Evolutionary conservation across 2,888 invertebrate genomes (phyloP), one percentile per base, ranked within the genome.

Genomic region (Microdon myrmicae): DNA sequence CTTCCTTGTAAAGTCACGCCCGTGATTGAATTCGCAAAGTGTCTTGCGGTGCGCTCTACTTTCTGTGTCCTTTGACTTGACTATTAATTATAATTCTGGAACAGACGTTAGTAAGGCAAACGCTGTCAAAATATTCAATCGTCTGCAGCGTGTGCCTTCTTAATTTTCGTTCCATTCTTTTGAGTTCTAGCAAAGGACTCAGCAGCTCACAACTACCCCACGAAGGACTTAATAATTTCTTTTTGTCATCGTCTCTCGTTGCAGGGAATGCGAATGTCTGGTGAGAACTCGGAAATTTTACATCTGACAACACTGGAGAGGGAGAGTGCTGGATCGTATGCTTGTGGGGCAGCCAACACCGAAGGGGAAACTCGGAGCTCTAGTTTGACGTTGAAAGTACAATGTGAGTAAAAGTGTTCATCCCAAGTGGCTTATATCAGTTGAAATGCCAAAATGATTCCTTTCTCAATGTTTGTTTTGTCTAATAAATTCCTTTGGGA

Each of bases 351-450:
- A 3, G 83, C 85, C 59, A 94, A 94, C 75, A 82, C 86, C 1
- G 90, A 92, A 74, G 93, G 93, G 34, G 89, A 89, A 75, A 88
- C 89, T 2, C 83, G 88, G 68, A 93, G 92, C 74, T 85, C 88
- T 44, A 87, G 90, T 4, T 81, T 90, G 56, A 84, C 85, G 48
- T 81, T 93, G 39, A 86, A 84, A 76, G 86, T 93, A 69, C 85
- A 92, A 78, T 90, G 93, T 92, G 82, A 90, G 92, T 87, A 68
- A 47, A 51, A 34, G 44, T 38, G 48, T 26, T 13, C 35, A 60
- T 9, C 43, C 4, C n/a, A 19, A 23, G 16, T 9, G 20, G 3
- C 37, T 4, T 9, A 28, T 5, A 28, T 8, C 5, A 28, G n/a
- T 7, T 6, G 23, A 23, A 23, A 23, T 23, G 6, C 23, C n/a